Base-by-base conservation (phyloP, 2,797 vertebrate genomes). In the Chaenodraco wilsoni region DNA sequence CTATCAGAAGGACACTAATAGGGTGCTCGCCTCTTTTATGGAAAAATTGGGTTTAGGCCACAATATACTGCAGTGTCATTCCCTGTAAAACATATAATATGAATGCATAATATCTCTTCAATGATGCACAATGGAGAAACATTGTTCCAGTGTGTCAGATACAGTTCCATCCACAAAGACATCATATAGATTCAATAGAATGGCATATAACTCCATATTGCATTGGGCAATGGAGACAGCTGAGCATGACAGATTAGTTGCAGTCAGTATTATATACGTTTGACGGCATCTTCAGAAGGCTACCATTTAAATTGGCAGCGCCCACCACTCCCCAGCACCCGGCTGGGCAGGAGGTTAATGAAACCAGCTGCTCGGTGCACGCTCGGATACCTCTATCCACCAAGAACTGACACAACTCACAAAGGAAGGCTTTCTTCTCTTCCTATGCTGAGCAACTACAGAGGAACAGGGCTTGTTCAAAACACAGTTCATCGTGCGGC, bases 301-400 rank as follows among this genome's bases (percentile, higher is more conserved):
- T 91, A 93, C 74, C 84, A 85, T 91, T 92, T 90, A 92, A 90
- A 92, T 85, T 57, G 46, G 59, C 69, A 10, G 76, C 82, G 82
- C 86, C 79, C 69, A 52, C 65, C 72, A 72, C 76, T 87, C 84
- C 80, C 78, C 79, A 73, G 86, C 91, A 90, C 79, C 79, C 80
- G 88, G 82, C 88, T 92, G 91, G 90, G 92, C 91, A 89, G 85
- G 91, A 93, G 94, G 94, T 95, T 95, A 94, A 95, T 95, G 93
- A 94, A 94, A 94, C 92, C 95, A 94, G 93, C 93, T 94, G 94
- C 91, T 93, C 82, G 82, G 79, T 90, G 91, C 92, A 94, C 80
- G 89, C 93, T 88, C 65, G 75, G 76, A 82, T 89, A 86, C 81
- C 69, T 92, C 72, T 73, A 90, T 88, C 84, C 79, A 87, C 77